These are phyloP conservation scores for Eulacestoma nigropectus DNA, from an alignment of 2,113 vertebrate species.

Conservation along the genomic window DNA sequence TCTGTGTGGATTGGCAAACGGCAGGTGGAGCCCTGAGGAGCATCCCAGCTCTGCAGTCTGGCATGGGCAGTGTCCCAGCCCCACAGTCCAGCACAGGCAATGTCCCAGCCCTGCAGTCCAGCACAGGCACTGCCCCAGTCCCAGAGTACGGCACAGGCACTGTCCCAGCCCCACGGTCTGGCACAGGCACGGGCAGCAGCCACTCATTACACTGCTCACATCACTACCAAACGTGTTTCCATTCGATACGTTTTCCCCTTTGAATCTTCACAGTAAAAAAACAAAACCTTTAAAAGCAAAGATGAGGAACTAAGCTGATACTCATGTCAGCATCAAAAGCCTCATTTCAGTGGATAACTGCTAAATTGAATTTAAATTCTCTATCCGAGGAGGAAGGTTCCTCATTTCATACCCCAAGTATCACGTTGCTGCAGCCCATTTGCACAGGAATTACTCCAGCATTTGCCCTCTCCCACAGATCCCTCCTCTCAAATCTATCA, in stretches of 20 bases:
- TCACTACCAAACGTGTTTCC: not conserved
- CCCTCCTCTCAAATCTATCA: conserved; percentile 20
- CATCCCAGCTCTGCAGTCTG: not conserved
- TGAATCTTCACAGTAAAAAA: not conserved
- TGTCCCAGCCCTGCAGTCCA: not conserved
- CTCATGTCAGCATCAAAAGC: not conserved
- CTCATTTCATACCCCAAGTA: not conserved
- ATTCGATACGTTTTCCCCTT: rapidly evolving
- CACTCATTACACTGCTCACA: not conserved
- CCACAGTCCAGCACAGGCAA: not conserved
- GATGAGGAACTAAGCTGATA: not conserved
- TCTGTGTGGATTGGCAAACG: rapidly evolving
- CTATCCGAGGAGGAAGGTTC: not conserved
- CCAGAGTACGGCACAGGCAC: not conserved
- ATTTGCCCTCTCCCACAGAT: not conserved
- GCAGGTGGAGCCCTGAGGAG: not conserved
- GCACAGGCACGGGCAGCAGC: not conserved
- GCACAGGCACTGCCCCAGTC: not conserved
- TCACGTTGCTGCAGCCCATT: not conserved
- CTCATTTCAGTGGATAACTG: not conserved
- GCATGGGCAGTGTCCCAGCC: not conserved
- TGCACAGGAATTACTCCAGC: conserved; percentile 34
- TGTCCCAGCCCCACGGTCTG: not conserved
- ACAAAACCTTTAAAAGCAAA: not conserved
- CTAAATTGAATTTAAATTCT: not conserved